Conservation (phyloP, 2,888 invertebrate genomes). For the Diarsia dahlii region DNA sequence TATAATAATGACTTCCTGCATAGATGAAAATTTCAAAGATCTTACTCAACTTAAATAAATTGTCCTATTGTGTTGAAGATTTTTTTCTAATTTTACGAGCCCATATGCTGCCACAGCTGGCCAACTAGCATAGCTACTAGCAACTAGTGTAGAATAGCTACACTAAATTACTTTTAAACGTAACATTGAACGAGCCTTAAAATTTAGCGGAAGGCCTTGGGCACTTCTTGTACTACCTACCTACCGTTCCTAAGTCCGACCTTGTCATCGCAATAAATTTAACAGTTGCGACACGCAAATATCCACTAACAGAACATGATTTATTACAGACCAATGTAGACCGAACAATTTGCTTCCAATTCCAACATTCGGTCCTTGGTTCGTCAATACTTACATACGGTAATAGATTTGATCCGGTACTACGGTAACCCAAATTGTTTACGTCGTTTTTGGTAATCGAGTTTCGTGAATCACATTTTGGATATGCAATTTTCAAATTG, state of each 20-base stretch:
- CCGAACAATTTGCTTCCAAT: conserved; percentile 74
- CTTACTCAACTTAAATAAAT: not conserved
- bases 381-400: conserved; percentile 66
- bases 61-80: not conserved
- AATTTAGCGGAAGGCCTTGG: conserved; percentile 62
- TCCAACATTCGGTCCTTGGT: conserved; percentile 58
- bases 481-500: conserved; percentile 59
- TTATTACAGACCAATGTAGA: conserved; percentile 75
- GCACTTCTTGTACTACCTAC: conserved; percentile 40
- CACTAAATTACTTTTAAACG: conserved; percentile 38
- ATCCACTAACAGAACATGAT: conserved; percentile 84
- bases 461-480: conserved; percentile 68
- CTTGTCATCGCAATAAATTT: conserved; percentile 84
- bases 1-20: not conserved
- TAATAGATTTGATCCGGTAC: conserved; percentile 69
- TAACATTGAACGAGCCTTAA: conserved; percentile 46
- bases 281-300: conserved; percentile 86
- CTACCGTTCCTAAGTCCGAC: conserved; percentile 74
- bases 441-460: conserved; percentile 80
- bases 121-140: too few relatives aligned
- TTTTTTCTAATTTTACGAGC: not conserved
- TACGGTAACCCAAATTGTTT: conserved; percentile 73
- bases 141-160: conserved; percentile 32
- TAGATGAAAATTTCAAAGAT: not conserved
- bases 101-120: conserved; percentile 20